A percentile compares a stretch with the other conserved stretches of the same genome.
These are phyloP conservation scores for Acromyrmex heyeri DNA, from an alignment of 1,140 invertebrate species.

Conservation along the genomic window DNA sequence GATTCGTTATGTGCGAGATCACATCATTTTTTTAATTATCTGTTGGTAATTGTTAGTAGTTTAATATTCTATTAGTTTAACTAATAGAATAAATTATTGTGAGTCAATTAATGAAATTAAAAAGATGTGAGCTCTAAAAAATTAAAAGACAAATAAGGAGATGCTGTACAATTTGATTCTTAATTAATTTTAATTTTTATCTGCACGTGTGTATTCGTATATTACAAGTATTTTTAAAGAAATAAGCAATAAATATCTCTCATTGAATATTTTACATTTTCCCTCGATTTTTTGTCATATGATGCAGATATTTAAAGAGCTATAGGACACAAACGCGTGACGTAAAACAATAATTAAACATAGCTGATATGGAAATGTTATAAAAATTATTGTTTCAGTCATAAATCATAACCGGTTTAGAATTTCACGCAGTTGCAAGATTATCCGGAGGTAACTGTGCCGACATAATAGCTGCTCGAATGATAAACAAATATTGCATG, in stretches of 20 bases:
- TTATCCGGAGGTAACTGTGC: not conserved
- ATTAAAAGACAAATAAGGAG: not conserved
- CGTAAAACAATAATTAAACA: too few species aligned
- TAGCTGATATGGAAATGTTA: not conserved
- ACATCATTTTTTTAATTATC: not conserved
- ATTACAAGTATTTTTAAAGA: not conserved
- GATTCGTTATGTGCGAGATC: not conserved
- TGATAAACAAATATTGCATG: slow-evolving; percentile 21
- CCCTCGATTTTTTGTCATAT: not conserved
- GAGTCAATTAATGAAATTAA: not conserved
- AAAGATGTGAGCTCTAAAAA: too few species aligned
- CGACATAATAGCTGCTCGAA: not conserved
- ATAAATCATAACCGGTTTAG: not conserved
- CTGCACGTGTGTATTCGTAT: not conserved
- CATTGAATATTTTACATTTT: not conserved
- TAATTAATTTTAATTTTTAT: slow-evolving; percentile 25
- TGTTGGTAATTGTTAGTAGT: not conserved
- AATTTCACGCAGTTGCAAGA: not conserved
- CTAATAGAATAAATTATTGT: not conserved
- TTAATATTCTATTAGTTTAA: too few species aligned
- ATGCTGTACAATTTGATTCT: not conserved
- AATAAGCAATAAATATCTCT: slow-evolving; percentile 6
- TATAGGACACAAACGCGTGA: not conserved
- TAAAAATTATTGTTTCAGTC: not conserved
- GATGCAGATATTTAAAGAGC: not conserved